Percentiles rank a stretch among this genome's conserved stretches.
Conservation (phyloP, 2,797 vertebrate species). For the Microcaecilia unicolor region DNA sequence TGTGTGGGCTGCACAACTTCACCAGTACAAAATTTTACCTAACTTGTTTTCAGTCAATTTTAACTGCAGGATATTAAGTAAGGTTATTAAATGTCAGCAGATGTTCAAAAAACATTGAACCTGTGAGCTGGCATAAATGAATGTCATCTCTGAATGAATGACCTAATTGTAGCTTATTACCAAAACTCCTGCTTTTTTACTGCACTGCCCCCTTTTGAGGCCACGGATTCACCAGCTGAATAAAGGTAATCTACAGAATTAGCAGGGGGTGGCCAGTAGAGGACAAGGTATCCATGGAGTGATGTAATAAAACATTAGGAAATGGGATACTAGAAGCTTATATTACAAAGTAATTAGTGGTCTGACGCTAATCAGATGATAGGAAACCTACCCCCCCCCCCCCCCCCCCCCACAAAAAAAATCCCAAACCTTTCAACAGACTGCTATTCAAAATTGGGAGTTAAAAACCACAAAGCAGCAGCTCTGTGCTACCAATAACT, state of each 20-base stretch:
- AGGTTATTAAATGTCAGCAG: not conserved
- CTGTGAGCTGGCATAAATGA: not conserved
- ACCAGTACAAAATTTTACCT: too few relatives aligned
- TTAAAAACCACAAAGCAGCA: not conserved
- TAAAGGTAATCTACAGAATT: not conserved
- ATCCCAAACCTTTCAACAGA: too few relatives aligned
- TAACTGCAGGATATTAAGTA: too few relatives aligned
- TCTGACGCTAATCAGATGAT: not conserved
- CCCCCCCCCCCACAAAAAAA: too few relatives aligned
- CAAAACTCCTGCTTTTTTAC: not conserved
- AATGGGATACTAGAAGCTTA: conserved; percentile 10
- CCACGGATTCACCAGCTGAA: not conserved
- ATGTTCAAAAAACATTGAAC: conserved; percentile 8
- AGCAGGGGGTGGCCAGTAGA: not conserved
- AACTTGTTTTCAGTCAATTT: too few relatives aligned
- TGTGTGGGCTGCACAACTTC: too few relatives aligned
- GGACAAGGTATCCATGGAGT: not conserved
- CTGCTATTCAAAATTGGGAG: conserved; percentile 2
- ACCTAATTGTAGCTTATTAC: not conserved
- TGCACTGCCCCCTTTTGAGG: not conserved
- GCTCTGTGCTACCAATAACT: conserved; percentile 6
- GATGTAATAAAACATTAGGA: too few relatives aligned
- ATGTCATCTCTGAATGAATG: not conserved
- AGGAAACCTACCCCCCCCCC: not conserved
- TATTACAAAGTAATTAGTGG: too few relatives aligned